Evolutionary conservation across 23 tunicate species (phyloP).

Genomic region (Styela clava): DNA sequence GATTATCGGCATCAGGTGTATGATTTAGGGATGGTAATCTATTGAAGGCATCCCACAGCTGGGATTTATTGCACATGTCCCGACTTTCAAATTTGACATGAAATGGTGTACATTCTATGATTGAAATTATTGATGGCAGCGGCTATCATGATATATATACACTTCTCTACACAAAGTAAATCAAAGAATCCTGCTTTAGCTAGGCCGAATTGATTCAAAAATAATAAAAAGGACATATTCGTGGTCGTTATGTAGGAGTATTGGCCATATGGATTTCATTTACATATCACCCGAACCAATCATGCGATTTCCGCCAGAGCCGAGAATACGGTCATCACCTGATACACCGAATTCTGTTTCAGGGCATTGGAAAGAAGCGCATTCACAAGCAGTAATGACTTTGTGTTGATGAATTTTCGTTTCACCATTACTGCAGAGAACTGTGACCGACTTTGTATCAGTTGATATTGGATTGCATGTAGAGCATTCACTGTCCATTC

Average conservation of each 20-base stretch:
- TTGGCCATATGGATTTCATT: background rate
- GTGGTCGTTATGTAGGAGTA: background rate
- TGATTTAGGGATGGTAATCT: too few relatives aligned
- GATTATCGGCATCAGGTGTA: too few relatives aligned
- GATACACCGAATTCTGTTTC: background rate
- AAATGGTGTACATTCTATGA: background rate
- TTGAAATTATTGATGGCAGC: background rate
- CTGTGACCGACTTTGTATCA: constrained; percentile 11
- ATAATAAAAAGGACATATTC: background rate
- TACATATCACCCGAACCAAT: background rate
- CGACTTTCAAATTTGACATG: background rate
- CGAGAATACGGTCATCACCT: background rate
- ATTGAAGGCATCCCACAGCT: too few relatives aligned
- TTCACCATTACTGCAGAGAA: constrained; percentile 28
- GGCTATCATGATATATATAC: background rate
- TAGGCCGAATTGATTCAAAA: background rate
- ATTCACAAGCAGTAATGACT: constrained; percentile 28
- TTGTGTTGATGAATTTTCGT: constrained; percentile 24
- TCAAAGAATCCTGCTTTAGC: background rate
- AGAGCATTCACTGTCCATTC: constrained; percentile 5
- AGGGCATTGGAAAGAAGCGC: constrained; percentile 1
- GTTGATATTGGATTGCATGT: constrained; percentile 40
- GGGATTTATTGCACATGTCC: background rate
- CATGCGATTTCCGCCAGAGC: background rate
- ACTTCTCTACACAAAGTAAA: background rate